Conservation (phyloP, 2,797 vertebrate species). For the Notolabrus celidotus region DNA sequence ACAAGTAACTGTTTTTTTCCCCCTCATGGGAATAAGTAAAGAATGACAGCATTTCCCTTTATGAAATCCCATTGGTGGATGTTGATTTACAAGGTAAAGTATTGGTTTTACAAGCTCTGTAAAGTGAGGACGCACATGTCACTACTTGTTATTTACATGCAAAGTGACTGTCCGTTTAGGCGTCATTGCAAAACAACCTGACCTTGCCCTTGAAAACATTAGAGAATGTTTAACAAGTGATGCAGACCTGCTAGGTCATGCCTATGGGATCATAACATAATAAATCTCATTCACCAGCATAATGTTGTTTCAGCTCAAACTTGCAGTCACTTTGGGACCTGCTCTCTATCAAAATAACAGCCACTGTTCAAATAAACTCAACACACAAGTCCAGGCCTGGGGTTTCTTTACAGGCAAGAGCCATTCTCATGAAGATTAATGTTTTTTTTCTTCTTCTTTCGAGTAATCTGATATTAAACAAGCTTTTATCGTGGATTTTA, state of each 20-base stretch:
- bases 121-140: conserved; percentile 6
- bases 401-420: conserved; percentile 55
- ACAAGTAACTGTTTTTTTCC: not conserved
- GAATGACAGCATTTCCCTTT: not conserved
- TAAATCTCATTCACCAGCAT: conserved; percentile 73
- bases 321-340: conserved; percentile 70
- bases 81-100: not conserved
- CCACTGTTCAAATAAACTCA: conserved; percentile 78
- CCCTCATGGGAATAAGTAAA: not conserved
- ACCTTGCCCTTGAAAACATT: conserved; percentile 57
- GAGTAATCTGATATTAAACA: conserved; percentile 62
- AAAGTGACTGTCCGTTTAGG: conserved; percentile 43
- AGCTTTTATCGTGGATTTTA: conserved; percentile 54
- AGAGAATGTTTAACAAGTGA: conserved; percentile 55
- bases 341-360: conserved; percentile 77
- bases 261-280: conserved; percentile 66
- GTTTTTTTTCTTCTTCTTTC: conserved; percentile 37
- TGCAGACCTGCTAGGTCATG: conserved; percentile 66
- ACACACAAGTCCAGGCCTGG: conserved; percentile 75
- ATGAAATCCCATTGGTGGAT: not conserved
- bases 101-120: not conserved
- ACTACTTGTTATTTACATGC: conserved; percentile 28
- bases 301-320: conserved; percentile 77
- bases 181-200: conserved; percentile 44
- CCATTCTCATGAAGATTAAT: conserved; percentile 64